Evolutionary conservation across 2,113 vertebrate species (phyloP), one percentile per base, ranked within the genome.

Genomic region (Coracopsis vasa): DNA sequence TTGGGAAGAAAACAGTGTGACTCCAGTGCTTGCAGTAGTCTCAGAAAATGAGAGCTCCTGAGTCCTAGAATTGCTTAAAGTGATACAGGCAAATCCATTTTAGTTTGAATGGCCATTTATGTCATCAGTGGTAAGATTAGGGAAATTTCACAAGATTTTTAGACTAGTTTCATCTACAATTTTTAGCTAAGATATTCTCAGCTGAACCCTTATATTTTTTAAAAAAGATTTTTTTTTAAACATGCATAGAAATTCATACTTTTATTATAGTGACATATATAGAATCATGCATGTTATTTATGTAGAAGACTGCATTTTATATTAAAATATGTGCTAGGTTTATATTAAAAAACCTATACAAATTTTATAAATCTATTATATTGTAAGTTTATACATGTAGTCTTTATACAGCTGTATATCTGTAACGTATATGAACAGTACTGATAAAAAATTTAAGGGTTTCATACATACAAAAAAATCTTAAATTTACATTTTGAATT

Each of bases 191-290:
- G 6, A 20, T 47, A 27, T 80, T 71, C 71, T 62, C 37, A 69
- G 7, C 8, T 62, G 17, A 35, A 64, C 1, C 0, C n/a, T 51
- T 37, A 21, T 1, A 3, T 37, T 31, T 39, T 44, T 58, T 0
- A 25, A 53, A 58, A 19, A 2, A 72, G 1, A 2, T 41, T 71
- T 61, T 48, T 54, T 19, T 83, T 50, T 14, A 45, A 61, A 71
- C 24, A 20, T 33, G 3, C 23, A 13, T 9, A 48, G 18, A 48
- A 69, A 60, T 25, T 53, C 7, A 28, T 53, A 35, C 3, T 53
- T 73, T 72, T 54, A 10, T 17, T 51, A 7, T 25, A 53, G 3
- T 39, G 10, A 53, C 35, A 62, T 17, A 27, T 47, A 51, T 19
- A 31, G 9, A 78, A 88, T 28, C 23, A 15, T 48, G 9, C 5